Conservation (phyloP, 2,797 vertebrate genomes). For the Spondyliosoma cantharus region DNA sequence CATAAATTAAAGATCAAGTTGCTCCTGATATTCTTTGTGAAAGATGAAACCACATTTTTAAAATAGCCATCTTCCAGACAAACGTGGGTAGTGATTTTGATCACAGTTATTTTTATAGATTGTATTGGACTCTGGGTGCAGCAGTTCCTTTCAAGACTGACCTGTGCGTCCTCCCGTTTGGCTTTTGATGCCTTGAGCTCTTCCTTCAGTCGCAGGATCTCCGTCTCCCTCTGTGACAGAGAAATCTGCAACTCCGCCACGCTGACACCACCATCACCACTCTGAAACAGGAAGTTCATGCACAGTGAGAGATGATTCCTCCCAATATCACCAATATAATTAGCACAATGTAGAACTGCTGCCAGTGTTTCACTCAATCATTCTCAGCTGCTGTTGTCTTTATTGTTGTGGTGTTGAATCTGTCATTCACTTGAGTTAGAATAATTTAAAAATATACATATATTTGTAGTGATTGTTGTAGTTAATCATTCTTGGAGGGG, state of each 20-base stretch:
- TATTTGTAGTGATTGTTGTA: too few species aligned
- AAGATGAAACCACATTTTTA: constrained; percentile 10
- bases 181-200: constrained; percentile 37
- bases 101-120: too few species aligned
- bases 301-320: not conserved
- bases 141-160: constrained; percentile 23
- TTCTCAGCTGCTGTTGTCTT: too few species aligned
- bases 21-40: not conserved
- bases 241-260: constrained; percentile 61
- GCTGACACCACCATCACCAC: not conserved
- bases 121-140: too few species aligned
- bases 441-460: too few species aligned
- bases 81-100: not conserved
- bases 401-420: too few species aligned
- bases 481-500: too few species aligned
- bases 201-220: constrained; percentile 70
- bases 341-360: too few species aligned
- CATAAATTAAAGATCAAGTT: not conserved
- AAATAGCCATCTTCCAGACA: not conserved
- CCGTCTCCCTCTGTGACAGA: constrained; percentile 66
- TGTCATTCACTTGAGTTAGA: too few species aligned
- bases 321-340: too few species aligned
- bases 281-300: constrained; percentile 51
- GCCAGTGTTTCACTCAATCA: too few species aligned
- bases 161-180: constrained; percentile 51